phyloP scores from a whole-genome alignment of 2,888 invertebrate genomes.

The Epirrhoe alternata region DNA sequence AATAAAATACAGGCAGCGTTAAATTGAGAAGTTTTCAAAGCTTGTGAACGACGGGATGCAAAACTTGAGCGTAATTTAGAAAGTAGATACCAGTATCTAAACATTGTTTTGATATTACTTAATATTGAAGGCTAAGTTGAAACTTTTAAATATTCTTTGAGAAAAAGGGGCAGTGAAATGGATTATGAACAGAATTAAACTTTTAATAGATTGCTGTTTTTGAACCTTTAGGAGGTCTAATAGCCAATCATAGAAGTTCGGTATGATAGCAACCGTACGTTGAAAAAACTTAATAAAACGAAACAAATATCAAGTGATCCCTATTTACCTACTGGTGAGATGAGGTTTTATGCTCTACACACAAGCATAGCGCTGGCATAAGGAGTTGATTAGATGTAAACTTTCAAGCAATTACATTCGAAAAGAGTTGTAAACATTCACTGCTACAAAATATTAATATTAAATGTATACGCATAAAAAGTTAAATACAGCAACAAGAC shows the following conservation, averaged over 20 bases:
- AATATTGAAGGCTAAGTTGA: slow-evolving; percentile 38
- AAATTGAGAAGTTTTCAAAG: slow-evolving; percentile 43
- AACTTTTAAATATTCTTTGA: slow-evolving; percentile 41
- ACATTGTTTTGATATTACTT: slow-evolving; percentile 39
- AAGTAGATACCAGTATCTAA: slow-evolving; percentile 41
- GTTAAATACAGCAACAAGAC: too few relatives aligned
- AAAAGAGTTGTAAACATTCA: slow-evolving; percentile 24
- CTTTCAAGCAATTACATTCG: slow-evolving; percentile 24
- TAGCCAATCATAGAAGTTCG: slow-evolving; percentile 5
- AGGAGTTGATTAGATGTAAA: slow-evolving; percentile 28
- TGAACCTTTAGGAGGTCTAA: slow-evolving; percentile 16
- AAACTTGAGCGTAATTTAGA: slow-evolving; percentile 36
- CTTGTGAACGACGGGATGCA: slow-evolving; percentile 26
- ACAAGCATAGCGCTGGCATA: slow-evolving; percentile 20
- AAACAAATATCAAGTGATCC: slow-evolving; percentile 3
- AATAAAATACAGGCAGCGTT: slow-evolving; percentile 56
- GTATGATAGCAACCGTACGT: not conserved
- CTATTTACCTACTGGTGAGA: slow-evolving; percentile 10
- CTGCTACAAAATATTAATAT: slow-evolving; percentile 23
- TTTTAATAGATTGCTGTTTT: slow-evolving; percentile 31
- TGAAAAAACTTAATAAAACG: not conserved
- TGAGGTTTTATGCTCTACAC: slow-evolving; percentile 11
- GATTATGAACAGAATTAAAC: slow-evolving; percentile 34
- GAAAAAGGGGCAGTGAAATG: slow-evolving; percentile 37
- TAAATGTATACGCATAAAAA: too few relatives aligned